Conservation (phyloP, 1,140 invertebrate species). For the Drosophila guanche region DNA sequence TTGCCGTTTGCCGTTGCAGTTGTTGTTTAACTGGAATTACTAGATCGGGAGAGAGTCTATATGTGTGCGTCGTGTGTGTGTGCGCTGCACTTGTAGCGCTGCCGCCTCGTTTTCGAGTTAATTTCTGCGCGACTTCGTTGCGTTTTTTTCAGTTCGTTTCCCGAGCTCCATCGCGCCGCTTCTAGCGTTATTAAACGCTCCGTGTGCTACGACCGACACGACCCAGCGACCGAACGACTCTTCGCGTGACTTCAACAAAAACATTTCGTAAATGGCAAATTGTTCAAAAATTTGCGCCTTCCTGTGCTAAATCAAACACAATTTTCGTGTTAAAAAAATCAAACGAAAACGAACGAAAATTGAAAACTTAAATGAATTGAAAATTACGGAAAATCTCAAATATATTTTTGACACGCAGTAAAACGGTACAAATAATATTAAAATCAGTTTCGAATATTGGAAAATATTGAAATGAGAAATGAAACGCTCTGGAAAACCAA, state of each 20-base stretch:
- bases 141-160: slow-evolving; percentile 71
- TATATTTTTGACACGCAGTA: not conserved
- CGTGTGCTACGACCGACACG: slow-evolving; percentile 13
- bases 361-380: not conserved
- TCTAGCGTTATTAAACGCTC: slow-evolving; percentile 48
- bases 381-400: not conserved
- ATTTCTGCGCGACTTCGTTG: slow-evolving; percentile 66
- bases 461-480: too few species aligned
- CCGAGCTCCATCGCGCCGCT: slow-evolving; percentile 60
- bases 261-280: slow-evolving; percentile 31
- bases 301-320: slow-evolving; percentile 21
- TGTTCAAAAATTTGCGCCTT: too few species aligned
- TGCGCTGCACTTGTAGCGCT: slow-evolving; percentile 75
- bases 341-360: slow-evolving; percentile 1
- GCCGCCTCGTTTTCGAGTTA: slow-evolving; percentile 56
- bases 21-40: slow-evolving; percentile 62
- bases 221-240: slow-evolving; percentile 7
- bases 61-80: slow-evolving; percentile 26
- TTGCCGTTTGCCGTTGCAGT: too few species aligned
- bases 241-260: slow-evolving; percentile 35
- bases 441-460: slow-evolving; percentile 1
- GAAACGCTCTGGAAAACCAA: too few species aligned
- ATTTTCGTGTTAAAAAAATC: slow-evolving; percentile 22
- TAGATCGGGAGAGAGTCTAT: slow-evolving; percentile 53
- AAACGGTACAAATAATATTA: too few species aligned